A percentile compares a stretch with the other conserved stretches of the same genome.
Evolutionary conservation across 2,797 vertebrate genomes (phyloP).

Genomic region (Gymnodraco acuticeps): DNA sequence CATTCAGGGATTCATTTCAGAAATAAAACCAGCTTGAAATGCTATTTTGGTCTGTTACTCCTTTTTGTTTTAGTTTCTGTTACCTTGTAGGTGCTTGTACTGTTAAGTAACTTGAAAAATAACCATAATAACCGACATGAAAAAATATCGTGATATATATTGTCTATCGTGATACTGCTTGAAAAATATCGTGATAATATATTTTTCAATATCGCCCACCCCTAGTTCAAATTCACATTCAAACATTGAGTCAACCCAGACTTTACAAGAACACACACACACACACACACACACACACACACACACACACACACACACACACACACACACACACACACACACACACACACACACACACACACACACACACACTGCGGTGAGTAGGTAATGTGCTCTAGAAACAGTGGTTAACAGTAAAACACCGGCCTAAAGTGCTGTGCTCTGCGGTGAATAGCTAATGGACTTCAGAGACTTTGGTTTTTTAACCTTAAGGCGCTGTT

Average conservation of each 20-base stretch:
- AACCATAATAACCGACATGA: no score
- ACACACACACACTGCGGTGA: constrained; percentile 58
- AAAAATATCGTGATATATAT: no score
- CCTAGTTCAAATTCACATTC: constrained; percentile 5
- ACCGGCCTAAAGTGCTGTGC: constrained; percentile 76
- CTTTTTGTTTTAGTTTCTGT: no score
- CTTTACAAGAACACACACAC: constrained; percentile 15
- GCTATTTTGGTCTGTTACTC: no score
- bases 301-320: constrained; percentile 18
- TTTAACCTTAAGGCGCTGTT: constrained; percentile 72
- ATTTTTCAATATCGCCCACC: no score
- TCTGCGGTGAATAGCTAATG: constrained; percentile 79
- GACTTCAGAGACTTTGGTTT: constrained; percentile 73
- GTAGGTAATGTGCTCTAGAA: constrained; percentile 73
- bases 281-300: not conserved
- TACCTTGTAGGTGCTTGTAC: no score
- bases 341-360: constrained; percentile 24
- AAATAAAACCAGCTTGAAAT: no score
- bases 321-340: not conserved
- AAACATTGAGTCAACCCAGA: constrained; percentile 12
- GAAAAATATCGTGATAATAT: no score
- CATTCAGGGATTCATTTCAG: no score
- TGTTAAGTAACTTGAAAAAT: no score
- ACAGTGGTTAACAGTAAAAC: constrained; percentile 79
- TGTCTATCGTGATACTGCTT: no score